Base-by-base conservation (phyloP, 2,888 invertebrate genomes). In the Dryomyza anilis region DNA sequence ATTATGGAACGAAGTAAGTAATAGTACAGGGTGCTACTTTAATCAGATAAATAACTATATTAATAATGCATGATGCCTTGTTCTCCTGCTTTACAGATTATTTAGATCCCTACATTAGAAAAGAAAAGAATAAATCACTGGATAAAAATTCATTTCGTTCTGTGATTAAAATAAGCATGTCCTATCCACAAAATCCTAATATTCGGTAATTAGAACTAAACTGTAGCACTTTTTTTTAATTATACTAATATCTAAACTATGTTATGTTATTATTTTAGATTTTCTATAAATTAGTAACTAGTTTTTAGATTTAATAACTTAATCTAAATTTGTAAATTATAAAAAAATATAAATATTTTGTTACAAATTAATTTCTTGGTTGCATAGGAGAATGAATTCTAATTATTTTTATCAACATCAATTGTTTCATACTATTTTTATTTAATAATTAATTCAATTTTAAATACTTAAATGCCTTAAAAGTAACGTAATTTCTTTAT, bases 81-180 rank as follows among this genome's bases (percentile, higher is more conserved):
- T 50, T 53, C 46, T 66, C 77, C 72, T 66, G 48, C 72, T 82
- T 82, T n/a, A 56, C 84, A 91, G 92, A 89, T 80, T 91, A 91
- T 79, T 83, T 91, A 73, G 90, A 91, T 72, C 90, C 90, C 16
- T 87, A 86, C 76, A 80, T 88, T 72, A 89, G 88, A 78, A 85
- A 84, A 72, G 87, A 80, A 67, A 79, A 78, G 74, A 81, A 78
- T 71, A 78, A 79, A 71, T 81, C 86, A 50, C 87, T 86, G 71
- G 89, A 90, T 75, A 85, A 89, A 60, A 84, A 88, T 79, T 90
- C 91, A 27, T 93, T 92, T 82, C 86, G 92, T 72, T 90, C 92
- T 0, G 92, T 93, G n/a, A 84, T 93, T 66, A 91, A 91, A 80
- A 84, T 93, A 58, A 92, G 92, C 1, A 90, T 92, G 12, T 91